phyloP scores from a whole-genome alignment of 2,888 invertebrate species.

The Coremacera marginata region DNA sequence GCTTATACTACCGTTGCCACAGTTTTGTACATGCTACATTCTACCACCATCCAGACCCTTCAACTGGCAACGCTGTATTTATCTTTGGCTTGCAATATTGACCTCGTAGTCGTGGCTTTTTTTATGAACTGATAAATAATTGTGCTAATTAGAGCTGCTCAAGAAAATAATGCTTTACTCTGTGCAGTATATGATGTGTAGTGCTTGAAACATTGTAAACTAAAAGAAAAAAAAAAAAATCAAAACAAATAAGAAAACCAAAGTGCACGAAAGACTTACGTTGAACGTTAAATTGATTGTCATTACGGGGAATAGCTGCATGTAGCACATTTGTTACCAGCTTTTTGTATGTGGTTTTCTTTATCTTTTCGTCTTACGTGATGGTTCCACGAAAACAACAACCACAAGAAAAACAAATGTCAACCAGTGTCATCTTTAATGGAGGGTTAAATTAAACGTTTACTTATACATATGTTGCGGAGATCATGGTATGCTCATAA shows the following conservation, averaged over 20 bases:
- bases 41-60: no score
- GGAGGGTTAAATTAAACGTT: slow-evolving; percentile 23
- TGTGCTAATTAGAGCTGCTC: slow-evolving; percentile 39
- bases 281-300: slow-evolving; percentile 14
- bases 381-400: background rate
- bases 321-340: slow-evolving; percentile 4
- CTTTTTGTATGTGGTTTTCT: background rate
- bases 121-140: slow-evolving; percentile 40
- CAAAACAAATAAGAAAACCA: background rate
- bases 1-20: background rate
- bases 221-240: background rate
- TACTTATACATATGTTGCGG: background rate
- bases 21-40: no score
- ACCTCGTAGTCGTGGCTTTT: slow-evolving; percentile 10
- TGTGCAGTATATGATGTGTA: background rate
- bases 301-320: slow-evolving; percentile 12
- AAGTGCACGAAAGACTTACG: background rate
- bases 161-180: background rate
- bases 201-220: background rate
- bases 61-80: background rate
- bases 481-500: background rate
- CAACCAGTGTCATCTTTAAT: slow-evolving; percentile 18
- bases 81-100: background rate
- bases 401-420: slow-evolving; percentile 9
- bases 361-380: background rate